Base-by-base conservation (phyloP, 2,888 invertebrate genomes). In the Dolichomitus sp. region DNA sequence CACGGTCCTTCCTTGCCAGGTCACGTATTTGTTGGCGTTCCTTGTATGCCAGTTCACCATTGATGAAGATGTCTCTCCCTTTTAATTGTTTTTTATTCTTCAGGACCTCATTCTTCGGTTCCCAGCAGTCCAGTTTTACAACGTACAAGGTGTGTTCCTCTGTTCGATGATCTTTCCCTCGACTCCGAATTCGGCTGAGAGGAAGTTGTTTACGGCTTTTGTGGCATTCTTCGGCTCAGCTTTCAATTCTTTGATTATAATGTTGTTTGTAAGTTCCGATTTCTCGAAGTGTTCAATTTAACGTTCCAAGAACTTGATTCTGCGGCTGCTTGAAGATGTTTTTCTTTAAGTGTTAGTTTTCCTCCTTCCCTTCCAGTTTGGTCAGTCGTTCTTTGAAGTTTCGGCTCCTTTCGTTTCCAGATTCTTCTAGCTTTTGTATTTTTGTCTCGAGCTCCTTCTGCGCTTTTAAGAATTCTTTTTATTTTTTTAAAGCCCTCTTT, bases 101-200 rank as follows among this genome's bases (percentile, higher is more conserved):
- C n/a, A n/a, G n/a, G n/a, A n/a, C n/a, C n/a, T n/a, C n/a, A n/a
- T n/a, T n/a, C n/a, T n/a, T n/a, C n/a, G n/a, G n/a, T n/a, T n/a
- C n/a, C n/a, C n/a, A n/a, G n/a, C n/a, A n/a, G n/a, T n/a, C n/a
- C n/a, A n/a, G n/a, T 48, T 48, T 48, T 14, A 48, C 48, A n/a
- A n/a, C 48, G 48, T 48, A 48, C 48, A 48, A n/a, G 48, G 48
- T 48, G n/a, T n/a, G 12, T 48, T 14, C 5, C 48, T 48, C 48
- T 42, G 59, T 2, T 72, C 45, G 2, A 72, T n/a, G 4, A 72
- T 59, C 33, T 88, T 30, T 82, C 88, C 45, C 88, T 89, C 84
- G 80, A 82, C 77, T 33, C 66, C 66, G 5, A 48, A 45, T 61
- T 75, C 74, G 11, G 73, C 30, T 9, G 69, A 23, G 9, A 69